Evolutionary conservation across 1,140 invertebrate species (phyloP), one percentile per base, ranked within the genome.

Genomic region (Tetramorium alpestre): DNA sequence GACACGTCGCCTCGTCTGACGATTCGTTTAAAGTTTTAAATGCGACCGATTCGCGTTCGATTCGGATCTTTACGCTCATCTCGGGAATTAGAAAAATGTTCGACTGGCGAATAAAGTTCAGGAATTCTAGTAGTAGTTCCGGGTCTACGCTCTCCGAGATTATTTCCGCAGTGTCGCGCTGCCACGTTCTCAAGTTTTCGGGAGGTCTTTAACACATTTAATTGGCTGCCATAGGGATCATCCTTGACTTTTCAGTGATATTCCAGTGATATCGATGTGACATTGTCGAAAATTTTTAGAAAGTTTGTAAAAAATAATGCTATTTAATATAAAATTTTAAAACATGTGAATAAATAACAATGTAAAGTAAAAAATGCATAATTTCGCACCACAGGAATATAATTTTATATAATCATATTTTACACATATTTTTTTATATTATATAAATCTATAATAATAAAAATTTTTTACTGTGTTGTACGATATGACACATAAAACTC

Each of bases 1-100:
- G 67, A 62, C 81, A 56, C 25, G 44, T 76, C 64, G 44, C n/a
- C 1, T 38, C 18, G 44, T 73, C 65, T 13, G 51, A 10, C 28
- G 18, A 28, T 73, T 89, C 51, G 44, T 82, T 80, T 84, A 60
- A 60, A 82, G 25, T 25, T 60, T 84, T 49, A 47, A 73, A 49
- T 25, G 41, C 54, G 6, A 72, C 11, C 44, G 41, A 69, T 49
- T 69, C 41, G 41, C n/a, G 25, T 47, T 49, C 44, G 4, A 69
- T 38, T 78, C 8, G 25, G 7, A 54, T 16, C 38, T 16, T 62
- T 56, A 3, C 64, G 16, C 22, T 82, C 11, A 28, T 18, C 25
- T 16, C 47, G 7, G 4, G 6, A 33, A 11, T 41, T 6, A 44
- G 1, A 28, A 44, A 33, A 78, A 51, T 16, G 16, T 13, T 47